A percentile compares a stretch with the other conserved stretches of the same genome.
Evolutionary conservation across 2,888 invertebrate genomes (phyloP).

Genomic region (Dryomyza anilis): DNA sequence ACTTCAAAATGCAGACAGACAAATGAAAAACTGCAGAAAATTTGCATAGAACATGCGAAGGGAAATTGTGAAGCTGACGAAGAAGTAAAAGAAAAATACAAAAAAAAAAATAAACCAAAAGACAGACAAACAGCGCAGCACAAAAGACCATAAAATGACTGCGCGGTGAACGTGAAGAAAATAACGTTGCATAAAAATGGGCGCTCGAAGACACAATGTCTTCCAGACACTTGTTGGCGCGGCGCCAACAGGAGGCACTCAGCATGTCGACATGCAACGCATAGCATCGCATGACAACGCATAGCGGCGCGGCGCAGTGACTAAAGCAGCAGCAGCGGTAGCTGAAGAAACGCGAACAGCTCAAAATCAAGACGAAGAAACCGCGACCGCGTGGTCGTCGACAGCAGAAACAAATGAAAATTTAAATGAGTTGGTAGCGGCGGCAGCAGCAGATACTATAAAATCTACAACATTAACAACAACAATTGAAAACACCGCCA

Average conservation of each 20-base stretch:
- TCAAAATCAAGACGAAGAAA: background rate
- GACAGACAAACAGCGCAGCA: background rate
- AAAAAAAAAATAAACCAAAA: background rate
- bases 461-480: background rate
- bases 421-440: conserved; percentile 18
- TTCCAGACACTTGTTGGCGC: conserved; percentile 24
- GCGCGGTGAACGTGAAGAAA: background rate
- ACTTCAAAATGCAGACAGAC: background rate
- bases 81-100: background rate
- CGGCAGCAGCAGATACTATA: background rate
- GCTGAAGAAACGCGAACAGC: background rate
- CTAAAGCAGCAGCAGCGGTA: background rate
- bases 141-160: background rate
- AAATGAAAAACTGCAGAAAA: background rate
- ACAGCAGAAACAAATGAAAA: conserved; percentile 17
- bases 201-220: conserved; percentile 16
- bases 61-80: background rate
- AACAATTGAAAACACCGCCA: background rate
- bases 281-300: conserved; percentile 1
- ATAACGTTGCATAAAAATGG: conserved; percentile 17
- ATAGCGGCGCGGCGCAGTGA: background rate
- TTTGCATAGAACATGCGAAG: background rate
- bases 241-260: conserved; percentile 7
- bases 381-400: conserved; percentile 5
- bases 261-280: conserved; percentile 4